A percentile compares a stretch with the other conserved stretches of the same genome.
These are phyloP conservation scores for Zaprionus taronus DNA, from an alignment of 1,140 invertebrate species.

Conservation along the genomic window DNA sequence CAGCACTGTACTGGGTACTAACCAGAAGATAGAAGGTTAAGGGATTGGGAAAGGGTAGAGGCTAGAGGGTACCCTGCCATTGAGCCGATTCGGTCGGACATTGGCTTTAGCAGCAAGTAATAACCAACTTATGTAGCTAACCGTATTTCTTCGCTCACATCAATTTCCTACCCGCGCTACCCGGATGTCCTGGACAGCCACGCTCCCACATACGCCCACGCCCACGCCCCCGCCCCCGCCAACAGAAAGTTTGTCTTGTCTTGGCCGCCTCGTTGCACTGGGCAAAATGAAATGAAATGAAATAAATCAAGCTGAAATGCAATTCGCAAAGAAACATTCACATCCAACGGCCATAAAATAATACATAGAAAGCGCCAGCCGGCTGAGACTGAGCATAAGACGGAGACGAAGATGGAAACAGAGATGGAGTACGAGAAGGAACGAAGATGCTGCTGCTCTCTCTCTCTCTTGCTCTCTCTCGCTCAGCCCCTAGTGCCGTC, in stretches of 20 bases:
- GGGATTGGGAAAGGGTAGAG: background rate
- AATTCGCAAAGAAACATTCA: conserved; percentile 79
- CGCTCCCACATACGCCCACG: background rate
- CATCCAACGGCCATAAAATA: conserved; percentile 67
- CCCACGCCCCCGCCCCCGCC: background rate
- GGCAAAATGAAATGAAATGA: conserved; percentile 74
- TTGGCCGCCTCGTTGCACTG: conserved; percentile 54
- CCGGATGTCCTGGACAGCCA: background rate
- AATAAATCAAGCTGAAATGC: conserved; percentile 83
- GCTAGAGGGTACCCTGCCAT: background rate
- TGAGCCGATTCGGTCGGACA: conserved; percentile 45
- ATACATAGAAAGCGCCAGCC: conserved; percentile 42
- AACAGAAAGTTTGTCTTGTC: background rate
- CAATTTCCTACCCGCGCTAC: conserved; percentile 31
- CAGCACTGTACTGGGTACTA: background rate
- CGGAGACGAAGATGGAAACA: background rate
- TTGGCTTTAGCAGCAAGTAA: conserved; percentile 78
- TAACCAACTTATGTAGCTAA: conserved; percentile 82
- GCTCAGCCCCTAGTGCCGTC: background rate
- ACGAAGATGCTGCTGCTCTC: background rate
- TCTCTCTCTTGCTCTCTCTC: background rate
- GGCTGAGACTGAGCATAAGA: conserved; percentile 7
- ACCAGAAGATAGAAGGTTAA: too few relatives aligned
- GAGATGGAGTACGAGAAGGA: background rate
- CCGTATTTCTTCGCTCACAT: conserved; percentile 74